A percentile compares a stretch with the other conserved stretches of the same genome.
Evolutionary conservation across 1,140 invertebrate species (phyloP).

Genomic region (Grapholita molesta): DNA sequence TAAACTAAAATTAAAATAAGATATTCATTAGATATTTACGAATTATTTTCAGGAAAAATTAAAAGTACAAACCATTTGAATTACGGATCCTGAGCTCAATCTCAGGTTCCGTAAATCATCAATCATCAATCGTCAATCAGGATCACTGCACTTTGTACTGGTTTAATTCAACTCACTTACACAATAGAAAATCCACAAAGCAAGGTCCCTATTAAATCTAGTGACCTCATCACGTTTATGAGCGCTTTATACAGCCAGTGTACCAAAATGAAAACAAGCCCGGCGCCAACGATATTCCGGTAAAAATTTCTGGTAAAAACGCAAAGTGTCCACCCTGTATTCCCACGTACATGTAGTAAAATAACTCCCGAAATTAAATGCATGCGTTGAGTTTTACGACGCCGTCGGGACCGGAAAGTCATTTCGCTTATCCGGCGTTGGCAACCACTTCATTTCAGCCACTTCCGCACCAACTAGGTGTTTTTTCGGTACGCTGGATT

Average conservation of each 20-base stretch:
- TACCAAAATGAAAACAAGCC: constrained; percentile 31
- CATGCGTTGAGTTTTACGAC: constrained; percentile 49
- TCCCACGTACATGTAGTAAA: constrained; percentile 24
- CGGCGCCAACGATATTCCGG: constrained; percentile 23
- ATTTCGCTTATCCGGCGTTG: constrained; percentile 41
- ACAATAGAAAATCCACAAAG: too few species aligned
- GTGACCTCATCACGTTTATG: neutral
- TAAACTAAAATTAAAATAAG: too few species aligned
- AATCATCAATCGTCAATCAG: too few species aligned
- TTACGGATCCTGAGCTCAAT: too few species aligned
- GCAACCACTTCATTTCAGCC: constrained; percentile 36
- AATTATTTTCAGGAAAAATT: too few species aligned
- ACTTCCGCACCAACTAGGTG: constrained; percentile 28
- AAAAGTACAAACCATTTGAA: too few species aligned
- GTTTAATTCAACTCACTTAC: too few species aligned
- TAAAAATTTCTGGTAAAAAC: constrained; percentile 8
- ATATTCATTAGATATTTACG: too few species aligned
- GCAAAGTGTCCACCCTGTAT: constrained; percentile 16
- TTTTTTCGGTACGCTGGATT: constrained; percentile 37
- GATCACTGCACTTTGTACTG: too few species aligned
- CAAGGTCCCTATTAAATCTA: neutral
- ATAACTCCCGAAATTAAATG: constrained; percentile 46
- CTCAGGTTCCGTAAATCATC: too few species aligned
- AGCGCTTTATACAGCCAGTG: neutral
- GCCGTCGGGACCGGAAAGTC: constrained; percentile 42